A percentile compares a stretch with the other conserved stretches of the same genome.
Evolutionary conservation across 2,113 vertebrate species (phyloP).

Genomic region (Tragelaphus strepsiceros): DNA sequence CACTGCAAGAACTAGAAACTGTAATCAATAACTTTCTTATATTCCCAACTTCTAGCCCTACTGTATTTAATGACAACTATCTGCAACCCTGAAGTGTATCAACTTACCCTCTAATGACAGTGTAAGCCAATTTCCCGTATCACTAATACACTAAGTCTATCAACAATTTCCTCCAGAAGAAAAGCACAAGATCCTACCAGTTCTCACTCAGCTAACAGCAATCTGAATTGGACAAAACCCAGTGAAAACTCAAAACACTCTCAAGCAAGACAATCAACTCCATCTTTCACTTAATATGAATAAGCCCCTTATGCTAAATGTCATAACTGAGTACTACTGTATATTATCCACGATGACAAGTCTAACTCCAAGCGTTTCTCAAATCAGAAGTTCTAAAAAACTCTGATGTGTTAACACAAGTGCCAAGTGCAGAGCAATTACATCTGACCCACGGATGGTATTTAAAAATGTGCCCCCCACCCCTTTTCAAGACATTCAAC

Average conservation of each 20-base stretch:
- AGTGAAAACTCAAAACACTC: neutral
- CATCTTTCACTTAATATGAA: neutral
- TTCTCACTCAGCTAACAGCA: neutral
- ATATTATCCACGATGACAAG: neutral
- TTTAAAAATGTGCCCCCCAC: neutral
- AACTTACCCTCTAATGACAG: neutral
- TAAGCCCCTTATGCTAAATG: neutral
- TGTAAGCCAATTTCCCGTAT: constrained; percentile 12
- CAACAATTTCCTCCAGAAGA: neutral
- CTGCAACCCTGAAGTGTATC: neutral
- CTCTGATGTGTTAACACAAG: neutral
- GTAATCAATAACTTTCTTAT: neutral
- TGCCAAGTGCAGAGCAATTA: neutral
- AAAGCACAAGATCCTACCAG: neutral
- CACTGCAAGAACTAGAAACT: neutral
- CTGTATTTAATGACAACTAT: neutral
- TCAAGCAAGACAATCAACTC: neutral
- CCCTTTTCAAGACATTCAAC: neutral
- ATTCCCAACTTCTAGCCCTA: neutral
- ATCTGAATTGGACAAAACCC: neutral
- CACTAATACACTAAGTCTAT: neutral
- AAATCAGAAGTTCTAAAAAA: neutral
- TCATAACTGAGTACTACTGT: neutral
- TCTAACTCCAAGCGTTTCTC: neutral
- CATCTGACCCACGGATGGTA: neutral